phyloP scores from a whole-genome alignment of 2,888 invertebrate species.

The Arrhopalites spinosus region DNA sequence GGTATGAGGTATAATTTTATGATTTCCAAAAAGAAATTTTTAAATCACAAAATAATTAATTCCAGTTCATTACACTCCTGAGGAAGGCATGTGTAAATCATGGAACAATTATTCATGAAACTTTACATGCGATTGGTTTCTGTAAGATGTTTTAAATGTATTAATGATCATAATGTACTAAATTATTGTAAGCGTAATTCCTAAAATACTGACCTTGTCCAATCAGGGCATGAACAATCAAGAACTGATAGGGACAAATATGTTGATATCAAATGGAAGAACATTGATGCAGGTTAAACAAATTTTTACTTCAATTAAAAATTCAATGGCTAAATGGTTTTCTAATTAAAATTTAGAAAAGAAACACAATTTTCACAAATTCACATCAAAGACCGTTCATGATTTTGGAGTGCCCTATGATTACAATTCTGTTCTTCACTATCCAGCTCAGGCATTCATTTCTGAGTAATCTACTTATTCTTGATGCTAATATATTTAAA shows the following conservation, averaged over 20 bases:
- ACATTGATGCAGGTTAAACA: slow-evolving; percentile 66
- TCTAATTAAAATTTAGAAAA: slow-evolving; percentile 52
- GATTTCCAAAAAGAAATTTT: too few relatives aligned
- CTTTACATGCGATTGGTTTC: slow-evolving; percentile 61
- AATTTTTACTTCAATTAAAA: neutral
- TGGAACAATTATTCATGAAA: slow-evolving; percentile 75
- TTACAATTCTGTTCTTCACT: slow-evolving; percentile 64
- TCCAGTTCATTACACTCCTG: slow-evolving; percentile 61
- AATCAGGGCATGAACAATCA: slow-evolving; percentile 76
- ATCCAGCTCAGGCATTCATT: slow-evolving; percentile 63
- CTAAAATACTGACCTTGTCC: neutral
- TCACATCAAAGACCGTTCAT: slow-evolving; percentile 59
- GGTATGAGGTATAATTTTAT: too few relatives aligned
- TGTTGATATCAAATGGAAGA: slow-evolving; percentile 74
- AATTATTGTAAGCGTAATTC: too few relatives aligned
- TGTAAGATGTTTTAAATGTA: too few relatives aligned
- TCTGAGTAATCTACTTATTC: slow-evolving; percentile 59
- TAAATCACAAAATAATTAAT: neutral
- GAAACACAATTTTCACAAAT: slow-evolving; percentile 63
- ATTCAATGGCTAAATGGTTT: too few relatives aligned
- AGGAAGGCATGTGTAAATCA: slow-evolving; percentile 61
- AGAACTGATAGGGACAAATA: slow-evolving; percentile 76
- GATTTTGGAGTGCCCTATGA: slow-evolving; percentile 63
- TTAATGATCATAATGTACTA: too few relatives aligned
- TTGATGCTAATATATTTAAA: slow-evolving; percentile 58